Evolutionary conservation across 2,797 vertebrate species (phyloP), one percentile per base, ranked within the genome.

Genomic region (Artibeus jamaicensis): DNA sequence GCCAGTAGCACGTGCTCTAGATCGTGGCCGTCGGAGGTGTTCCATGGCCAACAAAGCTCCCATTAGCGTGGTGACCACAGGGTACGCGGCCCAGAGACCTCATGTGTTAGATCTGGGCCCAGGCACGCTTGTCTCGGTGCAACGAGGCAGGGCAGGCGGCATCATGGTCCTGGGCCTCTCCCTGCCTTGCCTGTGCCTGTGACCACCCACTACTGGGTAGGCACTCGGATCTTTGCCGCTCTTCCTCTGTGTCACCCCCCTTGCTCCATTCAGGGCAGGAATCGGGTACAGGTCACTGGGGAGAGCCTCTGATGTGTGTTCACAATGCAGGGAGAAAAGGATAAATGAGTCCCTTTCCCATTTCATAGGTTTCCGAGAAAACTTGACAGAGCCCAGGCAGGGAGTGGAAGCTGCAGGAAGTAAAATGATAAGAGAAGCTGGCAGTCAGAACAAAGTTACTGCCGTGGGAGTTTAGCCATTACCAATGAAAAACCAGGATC

Each of bases 291-390:
- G 50, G 57, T 67, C 62, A 37, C 1, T 67, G 67, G 39, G 48
- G 70, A 68, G 11, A 62, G 8, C 19, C 70, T 71, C 37, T 26
- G 16, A 11, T 83, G 18, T 16, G 0, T 34, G 42, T 53, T 74
- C 62, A n/a, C 8, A 44, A 10, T 16, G 3, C 22, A 37, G 5
- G n/a, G 9, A 29, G n/a, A 34, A 50, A 53, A 3, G 9, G 42
- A n/a, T 32, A 29, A 37, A n/a, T 24, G 22, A 14, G 26, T 21
- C 19, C 2, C 11, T 44, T 82, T 67, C 21, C 57, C 6, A 4
- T 68, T 68, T 92, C 37, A 92, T 37, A 10, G 57, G 65, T 50
- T 79, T 81, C 68, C 55, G 68, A 82, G 86, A 76, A 71, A 88
- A 55, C 65, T 44, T 11, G 67, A 18, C 59, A 65, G 14, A 65